A percentile compares a stretch with the other conserved stretches of the same genome.
Conservation (phyloP, 2,113 vertebrate genomes). For the Heterocephalus glaber region DNA sequence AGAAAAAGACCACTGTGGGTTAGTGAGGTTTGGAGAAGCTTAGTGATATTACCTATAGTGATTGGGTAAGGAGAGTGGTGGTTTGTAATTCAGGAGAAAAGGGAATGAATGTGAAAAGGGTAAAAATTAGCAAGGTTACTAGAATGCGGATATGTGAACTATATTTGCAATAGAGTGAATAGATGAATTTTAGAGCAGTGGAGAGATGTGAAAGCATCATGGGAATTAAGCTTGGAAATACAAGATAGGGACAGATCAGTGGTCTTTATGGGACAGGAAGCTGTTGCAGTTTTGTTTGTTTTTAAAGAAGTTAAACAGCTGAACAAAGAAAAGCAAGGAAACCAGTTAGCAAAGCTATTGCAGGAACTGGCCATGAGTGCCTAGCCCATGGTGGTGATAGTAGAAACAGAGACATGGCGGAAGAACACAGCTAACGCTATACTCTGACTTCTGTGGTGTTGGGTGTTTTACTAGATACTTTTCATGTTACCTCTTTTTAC, state of each 20-base stretch:
- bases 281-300: background rate
- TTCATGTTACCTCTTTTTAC: background rate
- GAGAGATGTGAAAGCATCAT: background rate
- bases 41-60: background rate
- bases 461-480: background rate
- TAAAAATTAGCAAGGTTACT: background rate
- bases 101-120: background rate
- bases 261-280: background rate
- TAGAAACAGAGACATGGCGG: background rate
- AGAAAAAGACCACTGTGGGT: background rate
- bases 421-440: background rate
- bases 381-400: background rate
- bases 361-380: background rate
- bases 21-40: background rate
- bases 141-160: background rate
- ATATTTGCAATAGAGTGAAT: background rate
- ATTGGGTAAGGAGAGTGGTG: background rate
- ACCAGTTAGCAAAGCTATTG: background rate
- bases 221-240: background rate
- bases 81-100: constrained; percentile 12
- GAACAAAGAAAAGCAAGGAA: background rate
- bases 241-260: background rate
- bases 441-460: background rate
- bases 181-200: background rate
- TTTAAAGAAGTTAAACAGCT: background rate